phyloP scores from a whole-genome alignment of 2,888 invertebrate species.

The Mesochorus sp. region DNA sequence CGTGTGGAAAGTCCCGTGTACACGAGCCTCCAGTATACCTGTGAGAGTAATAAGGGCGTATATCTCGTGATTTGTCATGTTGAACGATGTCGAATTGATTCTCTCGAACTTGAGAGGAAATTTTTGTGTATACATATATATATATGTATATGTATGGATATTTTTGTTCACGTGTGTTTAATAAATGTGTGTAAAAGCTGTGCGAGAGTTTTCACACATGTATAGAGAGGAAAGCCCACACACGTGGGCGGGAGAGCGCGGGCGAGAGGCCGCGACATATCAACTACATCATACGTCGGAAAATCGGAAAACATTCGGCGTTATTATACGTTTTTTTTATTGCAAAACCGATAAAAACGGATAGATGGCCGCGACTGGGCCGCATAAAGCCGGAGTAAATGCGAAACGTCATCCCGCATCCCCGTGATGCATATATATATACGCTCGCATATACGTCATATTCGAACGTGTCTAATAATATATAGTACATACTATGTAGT shows the following conservation, averaged over 20 bases:
- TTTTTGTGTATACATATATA: neutral
- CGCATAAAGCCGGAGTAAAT: conserved; percentile 47
- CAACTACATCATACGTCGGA: conserved; percentile 68
- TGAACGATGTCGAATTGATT: neutral
- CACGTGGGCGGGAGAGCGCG: neutral
- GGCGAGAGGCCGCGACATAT: conserved; percentile 56
- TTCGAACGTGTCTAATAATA: conserved; percentile 32
- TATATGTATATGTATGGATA: neutral
- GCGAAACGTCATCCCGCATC: conserved; percentile 40
- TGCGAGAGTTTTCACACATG: conserved; percentile 17
- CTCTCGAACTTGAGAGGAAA: neutral
- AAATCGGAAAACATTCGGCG: conserved; percentile 72
- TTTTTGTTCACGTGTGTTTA: neutral
- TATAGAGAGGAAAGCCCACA: too few relatives aligned
- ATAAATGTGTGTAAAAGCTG: conserved; percentile 46
- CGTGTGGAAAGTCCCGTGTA: neutral
- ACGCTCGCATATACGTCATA: conserved; percentile 11
- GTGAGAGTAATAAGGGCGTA: neutral
- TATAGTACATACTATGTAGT: conserved; percentile 27
- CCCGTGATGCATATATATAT: conserved; percentile 45
- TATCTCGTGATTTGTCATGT: neutral
- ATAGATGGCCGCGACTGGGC: conserved; percentile 65
- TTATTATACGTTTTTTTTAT: conserved; percentile 72
- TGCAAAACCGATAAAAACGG: conserved; percentile 72
- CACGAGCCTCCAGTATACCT: neutral